These are phyloP conservation scores for Eulimnadia texana DNA, from an alignment of 1,140 invertebrate genomes.

Conservation along the genomic window DNA sequence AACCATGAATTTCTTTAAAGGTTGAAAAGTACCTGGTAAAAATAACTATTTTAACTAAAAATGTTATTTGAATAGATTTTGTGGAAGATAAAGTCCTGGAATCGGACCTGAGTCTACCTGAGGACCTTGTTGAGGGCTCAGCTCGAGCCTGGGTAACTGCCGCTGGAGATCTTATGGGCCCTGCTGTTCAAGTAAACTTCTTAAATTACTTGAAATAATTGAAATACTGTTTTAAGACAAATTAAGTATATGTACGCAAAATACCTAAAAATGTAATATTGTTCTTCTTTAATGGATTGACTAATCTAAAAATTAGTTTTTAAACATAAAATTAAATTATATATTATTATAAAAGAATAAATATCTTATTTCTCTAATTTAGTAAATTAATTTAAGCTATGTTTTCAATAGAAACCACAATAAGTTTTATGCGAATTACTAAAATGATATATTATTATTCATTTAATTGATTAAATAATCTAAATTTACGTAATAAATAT, in stretches of 20 bases:
- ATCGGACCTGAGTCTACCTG: constrained; percentile 19
- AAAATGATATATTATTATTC: too few relatives aligned
- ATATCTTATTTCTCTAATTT: too few relatives aligned
- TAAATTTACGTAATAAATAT: too few relatives aligned
- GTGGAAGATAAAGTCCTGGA: constrained; percentile 16
- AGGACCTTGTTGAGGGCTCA: constrained; percentile 36
- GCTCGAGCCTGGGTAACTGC: constrained; percentile 40
- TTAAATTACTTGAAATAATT: constrained; percentile 8
- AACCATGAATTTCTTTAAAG: too few relatives aligned
- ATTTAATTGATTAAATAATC: too few relatives aligned
- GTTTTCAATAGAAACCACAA: too few relatives aligned
- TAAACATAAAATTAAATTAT: too few relatives aligned
- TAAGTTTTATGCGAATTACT: too few relatives aligned
- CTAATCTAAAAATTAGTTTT: not conserved
- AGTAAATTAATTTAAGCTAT: too few relatives aligned
- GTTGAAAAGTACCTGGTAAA: constrained; percentile 19
- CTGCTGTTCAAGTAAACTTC: constrained; percentile 30
- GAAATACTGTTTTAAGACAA: not conserved
- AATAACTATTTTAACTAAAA: not conserved
- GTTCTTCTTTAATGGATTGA: not conserved
- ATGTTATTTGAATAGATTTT: constrained; percentile 13
- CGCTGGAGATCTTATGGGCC: constrained; percentile 44
- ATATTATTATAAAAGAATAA: too few relatives aligned
- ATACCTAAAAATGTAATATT: not conserved
- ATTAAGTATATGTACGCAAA: not conserved